Evolutionary conservation across 2,888 invertebrate genomes (phyloP).

Genomic region (Macrosoma leucophasiata): DNA sequence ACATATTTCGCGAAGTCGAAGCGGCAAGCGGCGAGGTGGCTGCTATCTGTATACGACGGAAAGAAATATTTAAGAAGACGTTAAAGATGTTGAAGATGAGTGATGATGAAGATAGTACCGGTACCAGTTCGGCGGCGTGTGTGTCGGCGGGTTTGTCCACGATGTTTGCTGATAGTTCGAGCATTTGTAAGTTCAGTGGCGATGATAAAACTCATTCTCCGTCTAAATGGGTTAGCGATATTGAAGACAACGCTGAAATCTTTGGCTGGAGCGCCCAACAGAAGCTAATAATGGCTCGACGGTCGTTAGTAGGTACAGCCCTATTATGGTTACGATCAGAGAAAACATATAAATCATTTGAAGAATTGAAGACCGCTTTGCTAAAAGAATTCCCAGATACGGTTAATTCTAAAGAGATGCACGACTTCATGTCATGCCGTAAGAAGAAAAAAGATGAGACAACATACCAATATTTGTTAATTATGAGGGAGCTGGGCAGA

Average conservation of each 20-base stretch:
- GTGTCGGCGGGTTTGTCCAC: too few relatives aligned
- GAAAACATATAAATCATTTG: not conserved
- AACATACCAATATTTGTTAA: conserved; percentile 21
- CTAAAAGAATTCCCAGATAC: conserved; percentile 1
- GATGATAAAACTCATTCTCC: too few relatives aligned
- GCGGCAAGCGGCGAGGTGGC: too few relatives aligned
- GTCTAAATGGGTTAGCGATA: conserved; percentile 11
- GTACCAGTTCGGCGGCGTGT: too few relatives aligned
- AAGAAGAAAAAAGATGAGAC: conserved; percentile 19
- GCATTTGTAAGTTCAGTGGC: too few relatives aligned
- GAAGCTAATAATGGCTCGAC: conserved; percentile 9
- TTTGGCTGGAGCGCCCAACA: conserved; percentile 12
- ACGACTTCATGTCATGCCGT: conserved; percentile 20
- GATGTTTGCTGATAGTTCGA: too few relatives aligned
- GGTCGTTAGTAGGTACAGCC: conserved; percentile 9
- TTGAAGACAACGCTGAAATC: conserved; percentile 16
- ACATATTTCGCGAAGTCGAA: too few relatives aligned
- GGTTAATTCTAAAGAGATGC: conserved; percentile 6
- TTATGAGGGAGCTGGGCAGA: conserved; percentile 26
- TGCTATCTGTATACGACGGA: too few relatives aligned
- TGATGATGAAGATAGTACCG: too few relatives aligned
- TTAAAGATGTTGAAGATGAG: too few relatives aligned
- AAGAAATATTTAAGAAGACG: too few relatives aligned
- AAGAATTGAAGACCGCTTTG: not conserved
- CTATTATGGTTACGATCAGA: not conserved